These are phyloP conservation scores for Cricetomys ansorgei DNA, from an alignment of 2,113 vertebrate genomes.

Conservation along the genomic window DNA sequence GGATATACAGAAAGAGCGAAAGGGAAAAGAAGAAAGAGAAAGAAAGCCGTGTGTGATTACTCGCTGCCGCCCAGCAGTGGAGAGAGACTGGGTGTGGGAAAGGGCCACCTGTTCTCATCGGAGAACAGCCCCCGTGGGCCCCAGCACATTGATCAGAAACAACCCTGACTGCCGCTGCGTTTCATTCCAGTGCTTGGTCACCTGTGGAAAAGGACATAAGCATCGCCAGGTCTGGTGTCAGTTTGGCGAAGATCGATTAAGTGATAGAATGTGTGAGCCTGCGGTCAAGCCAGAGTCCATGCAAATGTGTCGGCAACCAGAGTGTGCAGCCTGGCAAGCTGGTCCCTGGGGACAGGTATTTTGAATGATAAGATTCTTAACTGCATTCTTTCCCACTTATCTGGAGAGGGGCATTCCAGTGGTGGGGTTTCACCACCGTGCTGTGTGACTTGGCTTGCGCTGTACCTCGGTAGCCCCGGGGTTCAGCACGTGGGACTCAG, in stretches of 20 bases:
- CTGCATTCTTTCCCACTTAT: slow-evolving; percentile 43
- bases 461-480: fast-evolving
- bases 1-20: too few relatives aligned
- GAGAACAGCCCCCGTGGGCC: not conserved
- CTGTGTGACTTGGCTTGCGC: not conserved
- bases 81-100: not conserved
- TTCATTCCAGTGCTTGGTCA: slow-evolving; percentile 94
- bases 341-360: slow-evolving; percentile 98
- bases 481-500: not conserved
- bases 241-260: slow-evolving; percentile 94
- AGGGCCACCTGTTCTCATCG: not conserved
- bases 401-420: slow-evolving; percentile 37
- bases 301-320: slow-evolving; percentile 95
- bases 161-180: slow-evolving; percentile 14
- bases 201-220: slow-evolving; percentile 97
- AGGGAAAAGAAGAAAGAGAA: not conserved
- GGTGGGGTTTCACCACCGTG: not conserved
- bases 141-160: not conserved
- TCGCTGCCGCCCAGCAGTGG: not conserved
- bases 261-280: slow-evolving; percentile 91
- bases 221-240: slow-evolving; percentile 98
- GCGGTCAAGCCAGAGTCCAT: slow-evolving; percentile 92
- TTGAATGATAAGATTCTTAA: slow-evolving; percentile 74
- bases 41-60: not conserved
- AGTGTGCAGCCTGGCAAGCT: slow-evolving; percentile 98